These are phyloP conservation scores for Apocrypta bakeri DNA, from an alignment of 1,140 invertebrate genomes.

Conservation along the genomic window DNA sequence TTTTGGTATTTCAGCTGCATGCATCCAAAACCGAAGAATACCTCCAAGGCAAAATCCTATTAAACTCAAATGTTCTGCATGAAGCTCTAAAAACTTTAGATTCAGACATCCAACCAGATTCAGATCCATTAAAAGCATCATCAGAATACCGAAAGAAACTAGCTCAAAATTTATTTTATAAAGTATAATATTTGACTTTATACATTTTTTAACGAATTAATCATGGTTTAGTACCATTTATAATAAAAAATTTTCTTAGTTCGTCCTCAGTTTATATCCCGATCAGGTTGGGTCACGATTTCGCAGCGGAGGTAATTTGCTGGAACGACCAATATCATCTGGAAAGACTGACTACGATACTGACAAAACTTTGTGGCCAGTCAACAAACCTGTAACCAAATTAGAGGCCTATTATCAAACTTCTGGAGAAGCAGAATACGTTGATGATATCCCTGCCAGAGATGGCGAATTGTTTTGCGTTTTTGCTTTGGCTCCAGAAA, in stretches of 20 bases:
- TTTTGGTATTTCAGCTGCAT: conserved; percentile 76
- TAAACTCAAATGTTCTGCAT: conserved; percentile 77
- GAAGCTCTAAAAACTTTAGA: conserved; percentile 77
- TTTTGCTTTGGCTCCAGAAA: conserved; percentile 77
- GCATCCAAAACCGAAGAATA: conserved; percentile 80
- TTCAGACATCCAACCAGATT: conserved; percentile 78
- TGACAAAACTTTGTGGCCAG: conserved; percentile 82
- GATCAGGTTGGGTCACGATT: conserved; percentile 62
- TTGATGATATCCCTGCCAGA: conserved; percentile 78
- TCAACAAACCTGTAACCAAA: conserved; percentile 86
- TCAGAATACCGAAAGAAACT: conserved; percentile 80
- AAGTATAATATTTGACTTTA: conserved; percentile 76
- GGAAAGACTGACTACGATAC: conserved; percentile 84
- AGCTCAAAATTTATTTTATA: conserved; percentile 83
- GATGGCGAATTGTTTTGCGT: conserved; percentile 79
- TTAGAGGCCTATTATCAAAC: conserved; percentile 84
- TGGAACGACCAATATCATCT: conserved; percentile 79
- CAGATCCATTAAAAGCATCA: conserved; percentile 78
- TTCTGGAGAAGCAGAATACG: conserved; percentile 82
- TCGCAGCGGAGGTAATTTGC: conserved; percentile 73
- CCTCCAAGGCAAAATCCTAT: conserved; percentile 76
- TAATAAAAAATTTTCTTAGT: conserved; percentile 63
- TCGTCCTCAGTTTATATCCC: conserved; percentile 74
- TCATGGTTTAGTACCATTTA: conserved; percentile 70
- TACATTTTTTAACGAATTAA: background rate